Evolutionary conservation across 2,797 vertebrate species (phyloP), one percentile per base, ranked within the genome.

Genomic region (Nyctalus aviator): DNA sequence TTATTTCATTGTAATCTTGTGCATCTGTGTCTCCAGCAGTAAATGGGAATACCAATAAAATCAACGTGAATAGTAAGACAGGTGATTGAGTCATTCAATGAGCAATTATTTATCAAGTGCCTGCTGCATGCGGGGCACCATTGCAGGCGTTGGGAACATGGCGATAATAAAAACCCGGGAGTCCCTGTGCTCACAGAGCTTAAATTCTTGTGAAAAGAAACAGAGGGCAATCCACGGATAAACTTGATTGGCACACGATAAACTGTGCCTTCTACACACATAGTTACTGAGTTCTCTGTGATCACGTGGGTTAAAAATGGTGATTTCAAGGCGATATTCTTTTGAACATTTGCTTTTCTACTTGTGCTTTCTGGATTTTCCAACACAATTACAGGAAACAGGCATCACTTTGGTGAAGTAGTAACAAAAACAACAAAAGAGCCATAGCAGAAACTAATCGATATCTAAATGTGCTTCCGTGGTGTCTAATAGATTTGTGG

Each of bases 31-130:
- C 59, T 73, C 82, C 59, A 64, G n/a, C 46, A 21, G 48, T 78
- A 75, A 91, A 62, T n/a, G 57, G 44, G 21, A n/a, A 72, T 64
- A 78, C 77, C 30, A 79, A 15, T 71, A 57, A 84, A 83, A 59
- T 44, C 5, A 2, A 62, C 8, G 1, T 27, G 59, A 82, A 77
- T 55, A 37, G 37, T 35, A 75, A 84, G 35, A 78, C 25, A 83
- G 48, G 30, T 73, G 44, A 71, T 66, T 84, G 48, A 37, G 50
- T n/a, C 48, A 78, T 41, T 72, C 75, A 85, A 55, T 91, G 17
- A 90, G 53, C 37, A 90, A 46, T 66, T 90, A 90, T 85, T 83
- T 88, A 90, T 69, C 50, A 64, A 95, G 82, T 84, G 32, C 35
- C 66, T 72, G 48, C 55, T 68, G 25, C 69, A 15, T 7, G 50